Evolutionary conservation across 2,113 vertebrate genomes (phyloP), one percentile per base, ranked within the genome.

Genomic region (Dolichallabes microphthalmus): DNA sequence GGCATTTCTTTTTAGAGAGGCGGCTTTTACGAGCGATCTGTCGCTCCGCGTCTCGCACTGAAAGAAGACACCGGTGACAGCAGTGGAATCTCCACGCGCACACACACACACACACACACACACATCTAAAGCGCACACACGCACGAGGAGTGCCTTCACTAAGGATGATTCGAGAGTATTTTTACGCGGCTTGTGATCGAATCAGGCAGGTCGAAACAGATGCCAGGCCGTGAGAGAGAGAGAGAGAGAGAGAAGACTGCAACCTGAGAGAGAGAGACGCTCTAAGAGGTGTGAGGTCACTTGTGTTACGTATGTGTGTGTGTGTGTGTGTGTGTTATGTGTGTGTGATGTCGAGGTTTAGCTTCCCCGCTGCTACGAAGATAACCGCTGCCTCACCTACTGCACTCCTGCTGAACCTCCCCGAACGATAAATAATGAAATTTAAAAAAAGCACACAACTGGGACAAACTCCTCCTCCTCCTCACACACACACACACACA

Each of bases 371-470:
- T 2, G 22, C 58, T 57, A 45, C 88, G 88, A 87, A 80, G 85
- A 77, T 92, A 93, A 92, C 92, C 93, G 90, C 91, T 82, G 86
- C 77, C 88, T 94, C 91, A 94, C 92, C 92, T 91, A 88, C 78
- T 94, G 94, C 91, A 93, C 93, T 94, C 87, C 73, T 9, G 83
- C 63, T 94, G 92, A 95, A 94, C 93, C 90, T 87, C 86, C 61
- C 84, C 86, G 87, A 83, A 90, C 87, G 92, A 94, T 93, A 92
- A 94, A 93, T 94, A 92, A 94, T 92, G 88, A 91, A 92, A 92
- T 93, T 93, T 88, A 91, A 92, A 89, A 92, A 91, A 68, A 75
- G 61, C 30, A 45, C 45, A 61, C 57, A 53, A 64, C 60, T 58
- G 27, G n/a, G 45, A 69, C 30, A 32, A 76, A 80, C 71, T 39